phyloP scores from a whole-genome alignment of 2,888 invertebrate genomes.

The Dione juno region DNA sequence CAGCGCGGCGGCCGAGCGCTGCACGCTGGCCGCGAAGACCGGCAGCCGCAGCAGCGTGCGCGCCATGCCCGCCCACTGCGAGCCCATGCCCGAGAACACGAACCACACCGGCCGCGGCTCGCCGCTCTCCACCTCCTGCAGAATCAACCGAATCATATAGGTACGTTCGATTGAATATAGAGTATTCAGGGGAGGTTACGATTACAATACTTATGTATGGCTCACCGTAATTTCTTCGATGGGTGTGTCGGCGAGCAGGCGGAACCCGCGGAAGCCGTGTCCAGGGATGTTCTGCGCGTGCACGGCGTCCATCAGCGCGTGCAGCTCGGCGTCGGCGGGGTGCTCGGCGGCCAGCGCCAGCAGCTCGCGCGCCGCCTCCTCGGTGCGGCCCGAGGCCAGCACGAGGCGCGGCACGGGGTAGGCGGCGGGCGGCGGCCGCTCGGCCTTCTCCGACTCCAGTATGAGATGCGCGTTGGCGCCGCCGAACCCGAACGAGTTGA shows the following conservation, averaged over 20 bases:
- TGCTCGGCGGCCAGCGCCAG: constrained; percentile 85
- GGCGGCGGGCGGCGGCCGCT: constrained; percentile 73
- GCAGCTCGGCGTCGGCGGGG: constrained; percentile 88
- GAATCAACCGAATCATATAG: neutral
- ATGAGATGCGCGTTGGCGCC: constrained; percentile 98
- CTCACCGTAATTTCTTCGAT: constrained; percentile 49
- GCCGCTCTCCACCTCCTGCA: constrained; percentile 67
- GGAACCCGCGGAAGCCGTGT: constrained; percentile 92
- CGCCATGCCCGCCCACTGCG: constrained; percentile 99
- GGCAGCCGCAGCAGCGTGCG: constrained; percentile 92
- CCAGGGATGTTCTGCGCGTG: constrained; percentile 88
- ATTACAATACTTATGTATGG: neutral
- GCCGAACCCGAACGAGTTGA: constrained; percentile 99
- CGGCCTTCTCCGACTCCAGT: constrained; percentile 89
- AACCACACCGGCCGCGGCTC: constrained; percentile 95
- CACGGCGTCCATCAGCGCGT: constrained; percentile 89
- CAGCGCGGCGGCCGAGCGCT: constrained; percentile 89
- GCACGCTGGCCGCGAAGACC: constrained; percentile 90
- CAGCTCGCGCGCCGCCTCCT: constrained; percentile 87
- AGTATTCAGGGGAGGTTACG: neutral
- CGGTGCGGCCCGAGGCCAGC: constrained; percentile 92
- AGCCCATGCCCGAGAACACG: constrained; percentile 99
- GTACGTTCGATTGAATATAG: neutral
- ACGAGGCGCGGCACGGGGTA: constrained; percentile 86
- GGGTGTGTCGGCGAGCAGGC: constrained; percentile 84